Percentiles rank a stretch among this genome's conserved stretches.
These are phyloP conservation scores for Parnassius smintheus DNA, from an alignment of 2,888 invertebrate genomes.

Conservation along the genomic window DNA sequence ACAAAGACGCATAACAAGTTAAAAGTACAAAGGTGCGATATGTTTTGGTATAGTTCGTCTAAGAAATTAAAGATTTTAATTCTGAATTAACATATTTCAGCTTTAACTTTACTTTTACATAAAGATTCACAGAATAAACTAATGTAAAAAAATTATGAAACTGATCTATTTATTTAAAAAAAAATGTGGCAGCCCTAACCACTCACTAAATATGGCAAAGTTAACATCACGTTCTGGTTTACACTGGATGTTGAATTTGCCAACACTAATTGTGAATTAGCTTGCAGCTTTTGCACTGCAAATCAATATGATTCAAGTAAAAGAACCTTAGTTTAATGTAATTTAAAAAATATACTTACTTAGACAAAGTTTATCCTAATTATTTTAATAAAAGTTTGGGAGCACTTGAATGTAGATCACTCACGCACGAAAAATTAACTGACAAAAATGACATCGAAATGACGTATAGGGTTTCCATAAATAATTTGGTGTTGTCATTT, in stretches of 20 bases:
- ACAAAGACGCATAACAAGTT: too few species aligned
- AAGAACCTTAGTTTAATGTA: too few species aligned
- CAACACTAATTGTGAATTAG: too few species aligned
- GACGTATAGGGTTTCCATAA: slow-evolving; percentile 14
- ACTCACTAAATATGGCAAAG: too few species aligned
- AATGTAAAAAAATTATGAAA: slow-evolving; percentile 8
- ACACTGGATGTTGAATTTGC: background rate
- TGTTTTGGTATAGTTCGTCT: slow-evolving; percentile 10
- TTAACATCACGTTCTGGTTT: background rate
- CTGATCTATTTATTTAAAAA: background rate
- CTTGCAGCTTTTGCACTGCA: too few species aligned
- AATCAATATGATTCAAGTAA: too few species aligned
- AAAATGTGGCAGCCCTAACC: too few species aligned
- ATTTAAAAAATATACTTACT: slow-evolving; percentile 1
- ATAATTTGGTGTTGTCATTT: slow-evolving; percentile 2
- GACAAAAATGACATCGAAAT: slow-evolving; percentile 13
- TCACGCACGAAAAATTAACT: slow-evolving; percentile 2
- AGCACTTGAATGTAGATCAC: slow-evolving; percentile 5
- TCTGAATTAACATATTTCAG: too few species aligned
- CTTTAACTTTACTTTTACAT: slow-evolving; percentile 1
- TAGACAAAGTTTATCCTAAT: slow-evolving; percentile 5
- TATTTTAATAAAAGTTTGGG: slow-evolving; percentile 7
- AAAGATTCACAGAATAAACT: slow-evolving; percentile 14
- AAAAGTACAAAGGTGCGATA: too few species aligned
- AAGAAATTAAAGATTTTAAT: slow-evolving; percentile 21